Evolutionary conservation across 2,797 vertebrate species (phyloP).

Genomic region (Mus caroli): DNA sequence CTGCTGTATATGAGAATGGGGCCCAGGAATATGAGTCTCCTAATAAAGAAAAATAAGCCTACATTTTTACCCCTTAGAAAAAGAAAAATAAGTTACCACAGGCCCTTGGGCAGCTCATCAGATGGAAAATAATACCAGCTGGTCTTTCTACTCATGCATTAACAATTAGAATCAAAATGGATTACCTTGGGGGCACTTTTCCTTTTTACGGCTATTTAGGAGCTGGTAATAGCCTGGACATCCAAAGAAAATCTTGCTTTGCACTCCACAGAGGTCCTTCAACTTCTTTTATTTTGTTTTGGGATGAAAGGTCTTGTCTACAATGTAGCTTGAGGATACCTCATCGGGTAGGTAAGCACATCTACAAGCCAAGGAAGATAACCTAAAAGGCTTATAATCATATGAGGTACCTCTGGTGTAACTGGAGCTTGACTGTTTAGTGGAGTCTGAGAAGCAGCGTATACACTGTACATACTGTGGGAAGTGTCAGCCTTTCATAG

Average conservation of each 20-base stretch:
- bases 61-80: not conserved
- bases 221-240: conserved; percentile 57
- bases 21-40: not conserved
- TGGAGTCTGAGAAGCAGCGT: not conserved
- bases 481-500: not conserved
- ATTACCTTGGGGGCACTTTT: conserved; percentile 32
- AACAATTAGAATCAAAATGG: conserved; percentile 77
- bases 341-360: not conserved
- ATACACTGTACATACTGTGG: not conserved
- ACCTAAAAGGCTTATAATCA: not conserved
- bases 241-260: not conserved
- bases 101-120: not conserved
- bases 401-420: no score
- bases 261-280: conserved; percentile 36
- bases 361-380: not conserved
- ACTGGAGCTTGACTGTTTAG: no score
- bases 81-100: not conserved
- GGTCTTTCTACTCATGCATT: conserved; percentile 67
- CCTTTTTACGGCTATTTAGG: conserved; percentile 53
- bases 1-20: not conserved
- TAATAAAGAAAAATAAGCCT: not conserved
- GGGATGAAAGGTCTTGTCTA: not conserved
- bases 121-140: conserved; percentile 62
- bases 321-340: not conserved
- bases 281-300: not conserved